A percentile compares a stretch with the other conserved stretches of the same genome.
phyloP scores from a whole-genome alignment of 2,888 invertebrate species.

The Ectemnius continuus region DNA sequence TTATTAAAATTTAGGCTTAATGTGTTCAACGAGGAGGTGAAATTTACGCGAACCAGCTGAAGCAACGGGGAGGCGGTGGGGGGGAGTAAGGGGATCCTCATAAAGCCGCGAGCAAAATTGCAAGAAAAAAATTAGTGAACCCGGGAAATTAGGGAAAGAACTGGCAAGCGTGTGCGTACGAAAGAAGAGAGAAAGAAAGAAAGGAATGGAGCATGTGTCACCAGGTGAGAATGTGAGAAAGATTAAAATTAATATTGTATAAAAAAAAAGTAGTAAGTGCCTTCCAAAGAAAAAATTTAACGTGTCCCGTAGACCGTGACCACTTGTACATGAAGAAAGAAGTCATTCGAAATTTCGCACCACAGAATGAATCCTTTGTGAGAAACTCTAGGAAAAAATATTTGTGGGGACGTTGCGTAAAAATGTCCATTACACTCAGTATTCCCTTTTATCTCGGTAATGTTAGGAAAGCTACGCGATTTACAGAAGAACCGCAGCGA shows the following conservation, averaged over 20 bases:
- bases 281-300: slow-evolving; percentile 82
- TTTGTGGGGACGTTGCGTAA: slow-evolving; percentile 58
- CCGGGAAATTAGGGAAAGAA: not conserved
- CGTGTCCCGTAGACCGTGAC: slow-evolving; percentile 78
- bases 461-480: not conserved
- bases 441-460: slow-evolving; percentile 6
- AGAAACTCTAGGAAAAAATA: slow-evolving; percentile 14
- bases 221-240: slow-evolving; percentile 61
- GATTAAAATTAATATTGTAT: slow-evolving; percentile 80
- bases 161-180: not conserved
- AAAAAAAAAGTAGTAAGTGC: slow-evolving; percentile 89
- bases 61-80: slow-evolving; percentile 19
- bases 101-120: slow-evolving; percentile 43
- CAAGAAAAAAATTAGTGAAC: slow-evolving; percentile 40
- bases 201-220: slow-evolving; percentile 55
- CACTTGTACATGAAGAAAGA: slow-evolving; percentile 74
- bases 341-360: slow-evolving; percentile 74
- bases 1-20: slow-evolving; percentile 77
- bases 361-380: slow-evolving; percentile 55
- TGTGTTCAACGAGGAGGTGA: slow-evolving; percentile 75
- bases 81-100: not conserved
- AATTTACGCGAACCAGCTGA: slow-evolving; percentile 50
- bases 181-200: slow-evolving; percentile 45
- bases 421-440: slow-evolving; percentile 10
- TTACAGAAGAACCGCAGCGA: slow-evolving; percentile 19